Evolutionary conservation across 2,113 vertebrate genomes (phyloP), one percentile per base, ranked within the genome.

Genomic region (Asarcornis scutulata): DNA sequence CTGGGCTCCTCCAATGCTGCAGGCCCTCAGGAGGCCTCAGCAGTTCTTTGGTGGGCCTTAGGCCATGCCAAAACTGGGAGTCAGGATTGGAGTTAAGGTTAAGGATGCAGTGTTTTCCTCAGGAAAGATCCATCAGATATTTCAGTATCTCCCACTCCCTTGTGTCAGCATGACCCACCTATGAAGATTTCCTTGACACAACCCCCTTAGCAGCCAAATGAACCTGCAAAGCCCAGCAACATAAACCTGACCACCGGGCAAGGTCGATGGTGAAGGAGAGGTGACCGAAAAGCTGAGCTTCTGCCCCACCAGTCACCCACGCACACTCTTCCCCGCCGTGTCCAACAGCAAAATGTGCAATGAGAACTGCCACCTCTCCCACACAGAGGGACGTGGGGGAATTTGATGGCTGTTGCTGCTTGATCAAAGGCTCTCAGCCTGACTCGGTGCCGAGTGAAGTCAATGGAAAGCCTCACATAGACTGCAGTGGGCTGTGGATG

Each of bases 371-470:
- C 83, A 85, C 88, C 67, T 82, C 93, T 73, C 82, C 87, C 91
- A 76, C 62, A 4, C 40, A 69, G 53, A 85, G 71, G 25, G 77
- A 50, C 0, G 2, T 8, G 44, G 77, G 32, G 53, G 75, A 29
- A 87, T 69, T 82, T 53, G 82, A 77, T 34, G 86, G 62, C 46
- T 93, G 48, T 63, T 59, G 12, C 55, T 80, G 67, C 42, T 23
- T 93, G 86, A 94, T 94, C 92, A 96, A 95, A 97, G 81, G 63
- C 86, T 53, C 69, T 82, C 34, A 92, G 77, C 36, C 93, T 89
- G 92, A 88, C 71, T 92, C 81, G 38, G 86, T 34, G 86, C 91
- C 29, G 36, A 93, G 36, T 10, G 58, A 93, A 95, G 86, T 26
- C 95, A 92, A 91, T 82, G 90, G 80, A 78, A 93, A 96, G 86